Evolutionary conservation across 2,888 invertebrate species (phyloP), one percentile per base, ranked within the genome.

Genomic region (Iphiclides podalirius): DNA sequence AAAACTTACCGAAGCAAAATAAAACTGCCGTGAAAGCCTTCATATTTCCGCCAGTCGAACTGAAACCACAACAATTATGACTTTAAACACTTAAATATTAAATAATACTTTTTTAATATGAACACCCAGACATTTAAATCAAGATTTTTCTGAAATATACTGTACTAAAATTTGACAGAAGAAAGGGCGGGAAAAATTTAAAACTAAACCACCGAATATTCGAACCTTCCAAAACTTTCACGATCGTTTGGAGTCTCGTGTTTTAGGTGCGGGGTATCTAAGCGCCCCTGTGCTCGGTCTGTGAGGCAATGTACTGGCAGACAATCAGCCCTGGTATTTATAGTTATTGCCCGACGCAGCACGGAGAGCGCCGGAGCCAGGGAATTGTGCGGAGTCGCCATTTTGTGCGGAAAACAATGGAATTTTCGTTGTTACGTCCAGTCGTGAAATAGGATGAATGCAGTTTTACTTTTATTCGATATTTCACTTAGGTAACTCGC

Each of bases 151-250:
- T 33, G 20, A 20, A 20, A 6, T 20, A n/a, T n/a, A n/a, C 20
- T 20, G 4, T 4, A 20, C 3, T 4, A 6, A 20, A 20, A 20
- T 20, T 20, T 20, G 6, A 20, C 6, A 20, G 20, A 4, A 20
- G n/a, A n/a, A n/a, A n/a, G n/a, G n/a, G 20, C 20, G 20, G 20
- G 20, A 20, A 14, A 20, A 48, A 41, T 28, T 14, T 14, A 20
- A 9, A 47, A 39, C 12, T 6, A 42, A 28, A 31, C 15, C 52
- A 53, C 54, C 52, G 38, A 47, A 48, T 40, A 13, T 48, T 52
- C 70, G 64, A 70, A 77, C 86, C 86, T 87, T 75, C 78, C 81
- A 83, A 63, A 70, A 83, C 72, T 81, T 84, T 86, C 80, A 81
- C 87, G 69, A 72, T 55, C 54, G 54, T 62, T 70, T 70, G 61